Percentiles rank a stretch among this genome's conserved stretches.
phyloP scores from a whole-genome alignment of 2,113 vertebrate species.

The Heptranchias perlo region DNA sequence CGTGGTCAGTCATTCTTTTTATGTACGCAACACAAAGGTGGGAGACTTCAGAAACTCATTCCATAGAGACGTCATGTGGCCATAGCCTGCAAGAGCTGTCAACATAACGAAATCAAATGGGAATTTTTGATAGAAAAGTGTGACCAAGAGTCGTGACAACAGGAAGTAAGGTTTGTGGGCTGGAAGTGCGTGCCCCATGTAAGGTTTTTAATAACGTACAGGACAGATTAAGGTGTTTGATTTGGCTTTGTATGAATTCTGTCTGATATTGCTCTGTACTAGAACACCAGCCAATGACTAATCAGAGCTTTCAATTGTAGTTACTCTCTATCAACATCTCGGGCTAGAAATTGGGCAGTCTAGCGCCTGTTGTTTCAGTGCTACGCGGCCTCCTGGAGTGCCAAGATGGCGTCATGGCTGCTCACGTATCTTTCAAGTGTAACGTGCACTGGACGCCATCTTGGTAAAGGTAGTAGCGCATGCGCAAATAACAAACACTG shows the following conservation, averaged over 20 bases:
- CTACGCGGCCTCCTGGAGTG: no score
- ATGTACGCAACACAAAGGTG: no score
- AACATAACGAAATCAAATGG: background rate
- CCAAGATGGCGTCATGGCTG: no score
- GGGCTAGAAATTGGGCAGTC: no score
- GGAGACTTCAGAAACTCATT: background rate
- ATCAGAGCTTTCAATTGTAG: background rate
- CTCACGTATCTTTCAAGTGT: no score
- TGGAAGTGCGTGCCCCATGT: background rate
- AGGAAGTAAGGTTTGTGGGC: background rate
- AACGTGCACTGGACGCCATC: no score
- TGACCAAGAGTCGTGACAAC: background rate
- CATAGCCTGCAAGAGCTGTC: no score
- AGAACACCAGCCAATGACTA: background rate
- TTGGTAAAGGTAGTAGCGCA: no score
- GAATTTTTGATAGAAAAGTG: background rate
- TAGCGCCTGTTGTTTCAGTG: no score
- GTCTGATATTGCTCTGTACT: background rate
- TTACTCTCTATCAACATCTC: background rate
- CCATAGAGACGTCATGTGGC: background rate
- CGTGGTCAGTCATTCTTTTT: background rate
- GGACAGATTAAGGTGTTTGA: background rate
- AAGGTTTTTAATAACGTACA: background rate
- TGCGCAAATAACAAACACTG: no score
- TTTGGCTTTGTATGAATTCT: background rate